Evolutionary conservation across 2,113 vertebrate species (phyloP), one percentile per base, ranked within the genome.

Genomic region (Ptychochromis oligacanthus): DNA sequence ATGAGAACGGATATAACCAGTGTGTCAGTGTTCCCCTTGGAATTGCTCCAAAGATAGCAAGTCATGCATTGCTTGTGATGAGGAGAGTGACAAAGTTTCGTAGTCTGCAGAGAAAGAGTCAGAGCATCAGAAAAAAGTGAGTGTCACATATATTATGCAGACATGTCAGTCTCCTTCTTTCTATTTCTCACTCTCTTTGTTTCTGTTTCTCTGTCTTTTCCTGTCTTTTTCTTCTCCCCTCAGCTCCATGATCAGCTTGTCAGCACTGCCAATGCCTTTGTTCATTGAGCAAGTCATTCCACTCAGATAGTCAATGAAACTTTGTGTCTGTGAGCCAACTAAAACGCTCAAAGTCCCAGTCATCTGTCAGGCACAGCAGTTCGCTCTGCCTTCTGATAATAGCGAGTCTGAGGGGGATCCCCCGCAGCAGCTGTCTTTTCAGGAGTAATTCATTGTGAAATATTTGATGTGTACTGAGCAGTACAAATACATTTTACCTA

Each of bases 191-290:
- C 38, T n/a, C 58, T 40, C 67, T 34, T 72, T 72, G 67, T 72
- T 72, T 46, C 67, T 72, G 26, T 72, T 72, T 72, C 46, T 34
- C 46, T 72, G 46, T 54, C 1, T 7, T 54, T 72, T 72, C 18
- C 26, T 54, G 61, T 86, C 79, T 83, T 65, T 77, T 76, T 85
- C 80, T 43, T 74, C 90, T 91, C 94, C 87, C 85, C 4, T 72
- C 83, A 58, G 34, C 87, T 87, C 92, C 90, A 86, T 94, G 92
- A 96, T 95, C 82, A 86, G 82, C 82, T 83, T 94, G 88, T 89
- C 89, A 91, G 83, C 90, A 58, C 88, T 89, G 88, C 80, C 46
- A 86, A 88, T 83, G 76, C 67, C 85, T 89, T 90, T 58, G 54
- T 93, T 93, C 93, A 79, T 80, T 56, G 82, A 84, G 78, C 81